phyloP scores from a whole-genome alignment of 1,140 invertebrate genomes.

The Latrodectus geometricus region DNA sequence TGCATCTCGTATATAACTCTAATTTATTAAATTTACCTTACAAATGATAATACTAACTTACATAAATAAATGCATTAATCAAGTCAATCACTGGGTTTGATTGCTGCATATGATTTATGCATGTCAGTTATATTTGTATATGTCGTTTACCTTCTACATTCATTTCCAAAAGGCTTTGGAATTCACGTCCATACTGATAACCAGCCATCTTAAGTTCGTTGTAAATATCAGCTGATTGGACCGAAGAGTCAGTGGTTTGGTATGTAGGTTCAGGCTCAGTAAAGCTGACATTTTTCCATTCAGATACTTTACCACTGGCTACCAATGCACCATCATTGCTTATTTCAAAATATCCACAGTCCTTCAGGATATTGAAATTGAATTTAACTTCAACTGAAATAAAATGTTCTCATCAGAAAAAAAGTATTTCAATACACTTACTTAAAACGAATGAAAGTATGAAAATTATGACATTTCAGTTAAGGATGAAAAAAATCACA shows the following conservation, averaged over 20 bases:
- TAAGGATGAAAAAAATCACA: too few species aligned
- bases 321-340: slow-evolving; percentile 9
- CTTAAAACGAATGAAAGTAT: too few species aligned
- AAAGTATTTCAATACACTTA: not conserved
- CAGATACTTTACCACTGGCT: slow-evolving; percentile 2
- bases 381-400: not conserved
- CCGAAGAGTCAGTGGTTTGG: not conserved
- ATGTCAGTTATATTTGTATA: not conserved
- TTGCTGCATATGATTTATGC: too few species aligned
- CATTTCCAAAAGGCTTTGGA: slow-evolving; percentile 69
- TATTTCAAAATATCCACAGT: slow-evolving; percentile 34
- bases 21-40: too few species aligned
- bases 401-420: not conserved
- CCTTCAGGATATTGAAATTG: not conserved
- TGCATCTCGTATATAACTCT: too few species aligned
- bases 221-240: slow-evolving; percentile 70
- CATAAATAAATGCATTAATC: too few species aligned
- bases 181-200: slow-evolving; percentile 73
- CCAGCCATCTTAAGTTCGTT: slow-evolving; percentile 72
- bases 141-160: slow-evolving; percentile 25
- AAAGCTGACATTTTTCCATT: not conserved
- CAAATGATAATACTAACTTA: too few species aligned
- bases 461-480: too few species aligned
- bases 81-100: too few species aligned
- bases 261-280: not conserved